A percentile compares a stretch with the other conserved stretches of the same genome.
These are phyloP conservation scores for Phthorimaea operculella DNA, from an alignment of 1,140 invertebrate genomes.

Conservation along the genomic window DNA sequence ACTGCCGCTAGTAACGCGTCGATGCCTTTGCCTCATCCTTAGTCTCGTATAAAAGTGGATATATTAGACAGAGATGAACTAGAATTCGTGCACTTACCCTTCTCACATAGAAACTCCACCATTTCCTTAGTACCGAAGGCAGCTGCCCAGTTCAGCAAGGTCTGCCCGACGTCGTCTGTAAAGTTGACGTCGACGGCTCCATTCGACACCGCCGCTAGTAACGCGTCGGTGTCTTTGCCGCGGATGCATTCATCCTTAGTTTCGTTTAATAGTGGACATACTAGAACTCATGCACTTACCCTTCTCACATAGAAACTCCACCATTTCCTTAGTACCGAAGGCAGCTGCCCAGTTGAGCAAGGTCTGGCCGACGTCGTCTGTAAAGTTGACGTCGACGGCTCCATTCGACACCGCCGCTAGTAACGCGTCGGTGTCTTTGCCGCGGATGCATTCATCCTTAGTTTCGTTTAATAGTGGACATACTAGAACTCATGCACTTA, in stretches of 20 bases:
- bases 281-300: no score
- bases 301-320: slow-evolving; percentile 97
- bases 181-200: slow-evolving; percentile 98
- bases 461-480: no score
- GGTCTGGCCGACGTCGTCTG: slow-evolving; percentile 99
- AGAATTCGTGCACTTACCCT: no score
- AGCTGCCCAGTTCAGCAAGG: slow-evolving; percentile 98
- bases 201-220: slow-evolving; percentile 95
- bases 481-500: no score
- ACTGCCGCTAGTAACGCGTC: slow-evolving; percentile 97
- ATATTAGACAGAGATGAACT: no score
- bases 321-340: slow-evolving; percentile 98
- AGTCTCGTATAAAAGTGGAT: no score
- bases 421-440: slow-evolving; percentile 98
- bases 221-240: slow-evolving; percentile 98
- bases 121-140: slow-evolving; percentile 99
- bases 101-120: slow-evolving; percentile 98
- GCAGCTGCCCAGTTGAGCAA: slow-evolving; percentile 99
- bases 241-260: no score
- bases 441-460: no score
- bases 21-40: no score
- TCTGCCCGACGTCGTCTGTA: slow-evolving; percentile 99
- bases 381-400: slow-evolving; percentile 98
- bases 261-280: no score
- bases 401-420: slow-evolving; percentile 96